These are phyloP conservation scores for Reticulitermes speratus DNA, from an alignment of 1,140 invertebrate genomes.

Conservation along the genomic window DNA sequence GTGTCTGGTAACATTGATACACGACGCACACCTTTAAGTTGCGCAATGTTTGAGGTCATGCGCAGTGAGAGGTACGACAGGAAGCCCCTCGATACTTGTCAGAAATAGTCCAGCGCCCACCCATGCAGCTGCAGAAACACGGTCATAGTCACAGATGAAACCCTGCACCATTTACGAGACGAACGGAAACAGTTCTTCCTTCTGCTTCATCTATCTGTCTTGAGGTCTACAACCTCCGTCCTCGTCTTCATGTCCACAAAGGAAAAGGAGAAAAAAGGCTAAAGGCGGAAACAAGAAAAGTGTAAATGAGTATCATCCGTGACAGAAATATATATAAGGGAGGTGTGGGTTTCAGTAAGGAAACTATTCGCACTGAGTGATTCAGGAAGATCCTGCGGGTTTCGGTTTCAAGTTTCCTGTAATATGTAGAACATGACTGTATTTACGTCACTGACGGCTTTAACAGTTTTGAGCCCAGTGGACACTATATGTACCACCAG, in stretches of 20 bases:
- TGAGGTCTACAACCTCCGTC: constrained; percentile 13
- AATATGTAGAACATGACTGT: too few relatives aligned
- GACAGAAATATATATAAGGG: background rate
- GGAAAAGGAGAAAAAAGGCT: background rate
- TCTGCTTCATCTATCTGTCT: background rate
- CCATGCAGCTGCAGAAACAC: background rate
- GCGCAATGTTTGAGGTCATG: background rate
- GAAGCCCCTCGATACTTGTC: background rate
- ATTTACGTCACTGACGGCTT: too few relatives aligned
- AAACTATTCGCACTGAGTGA: background rate
- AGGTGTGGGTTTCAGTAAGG: background rate
- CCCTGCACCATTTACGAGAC: background rate
- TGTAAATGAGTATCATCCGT: constrained; percentile 2
- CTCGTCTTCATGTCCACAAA: background rate
- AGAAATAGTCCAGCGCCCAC: background rate
- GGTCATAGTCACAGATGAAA: background rate
- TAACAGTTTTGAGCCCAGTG: too few relatives aligned
- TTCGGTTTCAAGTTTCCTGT: too few relatives aligned
- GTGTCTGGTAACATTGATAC: too few relatives aligned
- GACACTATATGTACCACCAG: too few relatives aligned
- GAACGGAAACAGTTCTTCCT: background rate
- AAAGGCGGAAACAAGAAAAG: background rate
- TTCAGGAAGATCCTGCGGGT: background rate
- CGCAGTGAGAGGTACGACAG: background rate
- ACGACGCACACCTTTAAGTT: too few relatives aligned